Evolutionary conservation across 2,888 invertebrate genomes (phyloP).

Genomic region (Penaeus monodon): DNA sequence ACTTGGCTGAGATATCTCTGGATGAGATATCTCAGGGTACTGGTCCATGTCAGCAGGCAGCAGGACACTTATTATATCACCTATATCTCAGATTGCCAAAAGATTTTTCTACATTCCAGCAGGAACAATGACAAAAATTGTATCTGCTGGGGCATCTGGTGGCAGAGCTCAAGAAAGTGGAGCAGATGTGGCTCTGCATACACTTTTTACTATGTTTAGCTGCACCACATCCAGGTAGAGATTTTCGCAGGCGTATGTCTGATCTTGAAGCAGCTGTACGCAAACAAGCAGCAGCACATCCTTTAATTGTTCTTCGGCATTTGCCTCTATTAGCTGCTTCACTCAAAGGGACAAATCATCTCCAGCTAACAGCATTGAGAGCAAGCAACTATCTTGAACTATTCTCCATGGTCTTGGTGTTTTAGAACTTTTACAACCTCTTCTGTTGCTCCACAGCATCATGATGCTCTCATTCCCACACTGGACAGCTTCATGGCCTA

Average conservation of each 20-base stretch:
- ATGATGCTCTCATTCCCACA: conserved; percentile 75
- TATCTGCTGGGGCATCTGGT: conserved; percentile 41
- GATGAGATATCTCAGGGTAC: conserved; percentile 28
- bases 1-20: conserved; percentile 25
- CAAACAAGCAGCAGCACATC: conserved; percentile 86
- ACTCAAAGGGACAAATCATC: conserved; percentile 82
- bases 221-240: conserved; percentile 77
- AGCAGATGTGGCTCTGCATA: conserved; percentile 81
- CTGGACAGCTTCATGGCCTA: conserved; percentile 79
- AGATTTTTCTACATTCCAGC: conserved; percentile 71
- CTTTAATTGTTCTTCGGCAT: conserved; percentile 84
- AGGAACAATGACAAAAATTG: conserved; percentile 58
- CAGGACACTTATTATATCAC: conserved; percentile 74
- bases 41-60: conserved; percentile 33
- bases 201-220: conserved; percentile 83
- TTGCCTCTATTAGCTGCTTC: conserved; percentile 84
- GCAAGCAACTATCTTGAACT: conserved; percentile 80
- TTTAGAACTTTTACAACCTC: conserved; percentile 84
- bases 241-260: conserved; percentile 78
- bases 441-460: conserved; percentile 76
- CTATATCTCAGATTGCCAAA: conserved; percentile 79
- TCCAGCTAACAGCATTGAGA: conserved; percentile 79
- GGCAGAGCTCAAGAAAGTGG: conserved; percentile 56
- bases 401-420: conserved; percentile 83
- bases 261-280: conserved; percentile 83